Evolutionary conservation across 2,113 vertebrate species (phyloP).

Genomic region (Bubo bubo): DNA sequence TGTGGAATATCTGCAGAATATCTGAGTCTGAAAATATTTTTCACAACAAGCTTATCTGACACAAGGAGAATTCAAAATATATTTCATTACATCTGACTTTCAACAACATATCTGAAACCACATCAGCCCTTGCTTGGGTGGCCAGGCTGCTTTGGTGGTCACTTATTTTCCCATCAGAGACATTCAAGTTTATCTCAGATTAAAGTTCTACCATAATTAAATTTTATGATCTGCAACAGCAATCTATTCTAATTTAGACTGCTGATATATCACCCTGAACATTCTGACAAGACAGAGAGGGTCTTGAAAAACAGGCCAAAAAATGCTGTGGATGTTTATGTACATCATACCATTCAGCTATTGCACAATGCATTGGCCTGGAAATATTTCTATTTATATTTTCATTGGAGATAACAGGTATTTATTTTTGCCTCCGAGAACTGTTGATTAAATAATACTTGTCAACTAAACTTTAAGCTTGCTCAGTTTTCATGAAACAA

Average conservation of each 20-base stretch:
- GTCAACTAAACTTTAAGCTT: neutral
- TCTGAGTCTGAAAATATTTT: neutral
- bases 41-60: conserved; percentile 28
- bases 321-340: conserved; percentile 26
- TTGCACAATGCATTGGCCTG: neutral
- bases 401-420: neutral
- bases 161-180: conserved; percentile 42
- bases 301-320: conserved; percentile 23
- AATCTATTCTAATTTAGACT: conserved; percentile 25
- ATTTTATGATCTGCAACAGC: conserved; percentile 29
- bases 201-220: conserved; percentile 31
- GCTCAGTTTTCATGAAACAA: neutral
- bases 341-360: conserved; percentile 32
- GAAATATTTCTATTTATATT: conserved; percentile 32
- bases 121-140: conserved; percentile 22
- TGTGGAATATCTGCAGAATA: neutral
- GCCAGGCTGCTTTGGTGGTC: conserved; percentile 52
- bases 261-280: conserved; percentile 3
- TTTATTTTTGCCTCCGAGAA: conserved; percentile 20
- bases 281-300: conserved; percentile 29
- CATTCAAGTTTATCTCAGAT: conserved; percentile 37
- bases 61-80: neutral
- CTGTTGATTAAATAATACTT: conserved; percentile 13
- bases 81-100: conserved; percentile 26
- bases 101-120: conserved; percentile 3